Evolutionary conservation across 2,113 vertebrate species (phyloP).

Genomic region (Capreolus pygargus): DNA sequence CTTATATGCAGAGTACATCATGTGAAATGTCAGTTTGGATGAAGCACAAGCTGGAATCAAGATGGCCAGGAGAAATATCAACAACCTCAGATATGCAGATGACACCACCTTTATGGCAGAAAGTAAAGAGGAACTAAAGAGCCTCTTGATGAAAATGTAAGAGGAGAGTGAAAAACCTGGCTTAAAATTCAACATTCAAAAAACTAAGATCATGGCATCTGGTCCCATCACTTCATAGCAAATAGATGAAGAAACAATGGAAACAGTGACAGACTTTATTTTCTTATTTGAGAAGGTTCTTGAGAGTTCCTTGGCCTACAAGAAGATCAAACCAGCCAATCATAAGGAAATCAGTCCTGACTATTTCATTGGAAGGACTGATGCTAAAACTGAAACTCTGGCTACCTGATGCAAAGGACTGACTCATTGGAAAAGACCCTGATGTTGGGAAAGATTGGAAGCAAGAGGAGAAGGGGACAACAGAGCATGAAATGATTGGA

Average conservation of each 20-base stretch:
- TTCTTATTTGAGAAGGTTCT: neutral
- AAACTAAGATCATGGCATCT: neutral
- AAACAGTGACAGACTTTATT: neutral
- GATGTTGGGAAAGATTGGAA: neutral
- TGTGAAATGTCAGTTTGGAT: neutral
- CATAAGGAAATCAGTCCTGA: neutral
- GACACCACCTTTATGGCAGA: neutral
- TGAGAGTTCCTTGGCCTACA: neutral
- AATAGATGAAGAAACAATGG: neutral
- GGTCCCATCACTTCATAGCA: neutral
- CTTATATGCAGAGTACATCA: neutral
- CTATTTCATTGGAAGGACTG: neutral
- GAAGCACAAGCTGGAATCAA: neutral
- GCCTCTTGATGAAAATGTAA: neutral
- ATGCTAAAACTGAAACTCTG: neutral
- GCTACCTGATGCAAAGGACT: neutral
- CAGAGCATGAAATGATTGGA: neutral
- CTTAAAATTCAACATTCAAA: neutral
- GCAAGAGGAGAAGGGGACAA: neutral
- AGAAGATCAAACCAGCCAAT: neutral
- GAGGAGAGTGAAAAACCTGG: neutral
- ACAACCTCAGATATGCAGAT: neutral
- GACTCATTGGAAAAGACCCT: neutral
- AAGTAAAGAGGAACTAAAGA: neutral
- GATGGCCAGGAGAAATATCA: accelerated